Evolutionary conservation across 2,113 vertebrate genomes (phyloP), one percentile per base, ranked within the genome.

Genomic region (Amazona guildingii): DNA sequence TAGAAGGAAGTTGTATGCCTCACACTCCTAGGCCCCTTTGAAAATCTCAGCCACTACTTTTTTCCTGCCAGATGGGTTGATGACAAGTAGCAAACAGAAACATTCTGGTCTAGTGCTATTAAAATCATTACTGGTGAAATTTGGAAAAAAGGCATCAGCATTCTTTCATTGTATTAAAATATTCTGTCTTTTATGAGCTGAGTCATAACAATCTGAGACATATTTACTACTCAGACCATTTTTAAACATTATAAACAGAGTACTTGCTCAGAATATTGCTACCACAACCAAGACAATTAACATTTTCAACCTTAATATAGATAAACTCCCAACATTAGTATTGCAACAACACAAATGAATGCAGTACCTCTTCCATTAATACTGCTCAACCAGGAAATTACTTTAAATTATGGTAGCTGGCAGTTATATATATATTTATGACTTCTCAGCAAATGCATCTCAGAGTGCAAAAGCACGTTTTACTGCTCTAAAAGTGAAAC

Each of bases 71-170:
- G 80, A 88, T 93, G 86, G 57, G 69, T 69, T 89, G 96, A 86
- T 85, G 92, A 94, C 86, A 97, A 97, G 68, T 13, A 89, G 66
- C 81, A 96, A 95, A 92, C 94, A 96, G 83, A 96, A 94, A 91
- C 86, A 73, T 49, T 93, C 62, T 79, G 81, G 41, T 76, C 83
- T 89, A 92, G 43, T 66, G 73, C 66, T 93, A 92, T 96, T 95
- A 94, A 95, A 94, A 93, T 86, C n/a, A 78, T 95, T 94, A 85
- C 70, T 87, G 81, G 21, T 83, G 69, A 92, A 95, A 93, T 84
- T 69, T 94, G 69, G 76, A 49, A 85, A 95, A 92, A 94, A 73
- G 5, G 35, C 83, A 95, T 87, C 81, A 92, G 44, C 74, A 73
- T 94, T 94, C 88, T 91, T 95, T 91, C 85, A 82, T 59, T 95